These are phyloP conservation scores for Cephonodes hylas DNA, from an alignment of 2,888 invertebrate genomes.

Conservation along the genomic window DNA sequence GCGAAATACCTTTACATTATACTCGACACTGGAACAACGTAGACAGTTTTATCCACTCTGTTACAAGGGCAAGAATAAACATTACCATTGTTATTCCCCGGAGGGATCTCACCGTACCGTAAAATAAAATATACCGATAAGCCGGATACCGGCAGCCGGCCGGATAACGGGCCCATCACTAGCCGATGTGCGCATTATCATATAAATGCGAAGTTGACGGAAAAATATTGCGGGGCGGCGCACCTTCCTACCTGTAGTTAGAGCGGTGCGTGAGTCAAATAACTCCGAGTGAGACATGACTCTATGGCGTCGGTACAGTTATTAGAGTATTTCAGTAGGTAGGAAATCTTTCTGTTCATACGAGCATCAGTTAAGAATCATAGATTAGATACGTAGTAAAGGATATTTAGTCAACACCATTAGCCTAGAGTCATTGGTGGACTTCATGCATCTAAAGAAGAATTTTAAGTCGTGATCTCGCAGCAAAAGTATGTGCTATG, in stretches of 20 bases:
- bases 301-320: neutral
- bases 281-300: conserved; percentile 29
- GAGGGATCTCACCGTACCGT: neutral
- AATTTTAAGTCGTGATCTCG: too few relatives aligned
- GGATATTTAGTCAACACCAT: too few relatives aligned
- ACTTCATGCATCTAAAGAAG: too few relatives aligned
- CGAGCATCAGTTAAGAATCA: neutral
- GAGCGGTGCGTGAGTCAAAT: conserved; percentile 48
- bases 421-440: too few relatives aligned
- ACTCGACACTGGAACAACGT: neutral
- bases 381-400: too few relatives aligned
- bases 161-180: conserved; percentile 13
- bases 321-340: neutral
- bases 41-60: neutral
- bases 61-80: conserved; percentile 10
- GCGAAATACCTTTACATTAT: neutral
- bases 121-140: conserved; percentile 8
- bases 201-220: conserved; percentile 69
- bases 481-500: too few relatives aligned
- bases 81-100: conserved; percentile 4
- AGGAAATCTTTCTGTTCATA: neutral
- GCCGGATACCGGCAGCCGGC: conserved; percentile 14
- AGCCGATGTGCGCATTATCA: conserved; percentile 50
- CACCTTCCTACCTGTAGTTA: conserved; percentile 43
- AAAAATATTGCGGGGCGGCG: conserved; percentile 68